phyloP scores from a whole-genome alignment of 2,797 vertebrate genomes.

The Cebuella pygmaea region DNA sequence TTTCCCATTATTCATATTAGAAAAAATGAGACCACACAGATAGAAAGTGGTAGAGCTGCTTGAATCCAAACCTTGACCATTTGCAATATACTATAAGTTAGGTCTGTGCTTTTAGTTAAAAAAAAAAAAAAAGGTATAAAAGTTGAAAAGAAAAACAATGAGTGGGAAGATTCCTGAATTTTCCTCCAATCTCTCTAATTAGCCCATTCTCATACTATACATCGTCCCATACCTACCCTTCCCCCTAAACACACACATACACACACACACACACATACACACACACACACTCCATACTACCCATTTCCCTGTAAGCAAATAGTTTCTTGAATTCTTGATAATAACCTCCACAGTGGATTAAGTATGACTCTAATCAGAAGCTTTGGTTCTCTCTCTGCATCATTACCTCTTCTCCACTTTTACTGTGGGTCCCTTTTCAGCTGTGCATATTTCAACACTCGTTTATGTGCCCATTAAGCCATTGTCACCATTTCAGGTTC shows the following conservation, averaged over 20 bases:
- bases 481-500: slow-evolving; percentile 57
- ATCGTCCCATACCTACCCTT: neutral
- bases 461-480: slow-evolving; percentile 32
- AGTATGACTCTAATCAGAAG: neutral
- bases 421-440: slow-evolving; percentile 7
- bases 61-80: neutral
- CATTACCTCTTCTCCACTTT: slow-evolving; percentile 33
- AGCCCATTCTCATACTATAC: neutral
- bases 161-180: neutral
- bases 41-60: neutral
- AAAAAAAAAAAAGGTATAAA: neutral
- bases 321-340: neutral
- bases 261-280: no score
- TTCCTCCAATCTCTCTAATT: neutral
- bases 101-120: neutral
- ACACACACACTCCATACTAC: neutral
- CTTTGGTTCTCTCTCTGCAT: neutral
- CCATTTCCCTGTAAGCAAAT: neutral
- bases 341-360: neutral
- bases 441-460: slow-evolving; percentile 9
- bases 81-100: neutral
- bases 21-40: neutral
- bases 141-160: neutral
- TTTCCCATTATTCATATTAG: neutral
- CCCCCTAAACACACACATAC: neutral